These are phyloP conservation scores for Datnioides undecimradiatus DNA, from an alignment of 2,113 vertebrate genomes.

Conservation along the genomic window DNA sequence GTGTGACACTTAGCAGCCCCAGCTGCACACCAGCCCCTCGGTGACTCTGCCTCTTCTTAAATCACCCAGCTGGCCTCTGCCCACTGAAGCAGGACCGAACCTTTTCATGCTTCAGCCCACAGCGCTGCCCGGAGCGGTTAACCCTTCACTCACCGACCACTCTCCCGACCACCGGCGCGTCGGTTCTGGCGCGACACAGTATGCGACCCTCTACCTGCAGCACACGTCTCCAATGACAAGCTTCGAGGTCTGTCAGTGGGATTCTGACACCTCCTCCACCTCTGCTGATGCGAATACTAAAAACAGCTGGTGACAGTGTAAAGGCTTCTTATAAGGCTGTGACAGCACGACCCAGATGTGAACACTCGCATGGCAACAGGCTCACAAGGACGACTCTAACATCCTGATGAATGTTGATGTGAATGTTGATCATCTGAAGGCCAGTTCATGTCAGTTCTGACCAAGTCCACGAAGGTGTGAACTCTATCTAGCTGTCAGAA, in stretches of 20 bases:
- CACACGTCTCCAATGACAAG: neutral
- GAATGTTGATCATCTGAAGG: too few relatives aligned
- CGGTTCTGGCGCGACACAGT: neutral
- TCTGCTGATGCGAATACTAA: neutral
- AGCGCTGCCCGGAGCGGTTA: slow-evolving; percentile 49
- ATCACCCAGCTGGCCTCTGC: slow-evolving; percentile 60
- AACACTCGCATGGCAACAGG: too few relatives aligned
- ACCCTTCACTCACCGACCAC: slow-evolving; percentile 29
- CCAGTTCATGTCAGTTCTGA: too few relatives aligned
- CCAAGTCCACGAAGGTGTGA: too few relatives aligned
- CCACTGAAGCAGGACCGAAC: slow-evolving; percentile 52
- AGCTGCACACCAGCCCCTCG: slow-evolving; percentile 56
- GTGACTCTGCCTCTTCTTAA: slow-evolving; percentile 61
- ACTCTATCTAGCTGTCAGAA: too few relatives aligned
- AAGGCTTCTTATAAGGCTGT: too few relatives aligned
- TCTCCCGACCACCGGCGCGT: neutral
- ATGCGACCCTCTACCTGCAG: slow-evolving; percentile 8
- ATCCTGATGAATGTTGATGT: too few relatives aligned
- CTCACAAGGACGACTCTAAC: too few relatives aligned
- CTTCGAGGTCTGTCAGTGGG: neutral
- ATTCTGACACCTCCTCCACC: slow-evolving; percentile 5
- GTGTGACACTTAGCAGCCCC: slow-evolving; percentile 45
- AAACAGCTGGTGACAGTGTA: neutral
- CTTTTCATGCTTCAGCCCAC: slow-evolving; percentile 61
- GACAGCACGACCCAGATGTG: too few relatives aligned